Conservation (phyloP, 2,113 vertebrate genomes). For the Pomatorhinus ruficollis region DNA sequence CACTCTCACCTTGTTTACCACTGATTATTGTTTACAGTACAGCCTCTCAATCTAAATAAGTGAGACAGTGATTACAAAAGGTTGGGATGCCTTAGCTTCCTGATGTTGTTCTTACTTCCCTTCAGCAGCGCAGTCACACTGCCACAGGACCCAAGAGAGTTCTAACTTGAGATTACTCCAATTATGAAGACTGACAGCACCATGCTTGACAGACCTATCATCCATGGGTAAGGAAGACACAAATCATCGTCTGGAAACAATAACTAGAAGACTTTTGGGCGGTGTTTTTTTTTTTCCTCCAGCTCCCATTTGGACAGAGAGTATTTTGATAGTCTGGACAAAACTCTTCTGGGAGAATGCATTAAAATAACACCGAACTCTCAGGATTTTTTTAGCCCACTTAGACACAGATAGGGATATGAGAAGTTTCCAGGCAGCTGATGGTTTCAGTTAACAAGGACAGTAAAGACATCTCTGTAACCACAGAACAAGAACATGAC, state of each 20-base stretch:
- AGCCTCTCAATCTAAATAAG: not conserved
- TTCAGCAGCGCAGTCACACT: not conserved
- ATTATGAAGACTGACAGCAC: not conserved
- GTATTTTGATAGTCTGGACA: not conserved
- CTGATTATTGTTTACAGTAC: not conserved
- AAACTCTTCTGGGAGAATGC: conserved; percentile 14
- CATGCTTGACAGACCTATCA: not conserved
- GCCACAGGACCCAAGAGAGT: not conserved
- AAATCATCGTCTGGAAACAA: not conserved
- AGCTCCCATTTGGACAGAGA: not conserved
- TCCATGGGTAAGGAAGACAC: not conserved
- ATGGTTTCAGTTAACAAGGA: not conserved
- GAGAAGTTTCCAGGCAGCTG: not conserved
- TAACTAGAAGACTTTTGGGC: not conserved
- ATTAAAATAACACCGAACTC: conserved; percentile 27
- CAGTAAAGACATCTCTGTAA: conserved; percentile 5
- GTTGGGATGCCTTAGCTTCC: not conserved
- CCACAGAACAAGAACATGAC: conserved; percentile 31
- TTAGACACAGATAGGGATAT: not conserved
- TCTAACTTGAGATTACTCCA: not conserved
- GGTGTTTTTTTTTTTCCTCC: not conserved
- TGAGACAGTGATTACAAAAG: not conserved
- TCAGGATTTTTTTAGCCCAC: conserved; percentile 5
- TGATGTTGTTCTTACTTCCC: not conserved
- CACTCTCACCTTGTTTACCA: not conserved